Evolutionary conservation across 2,888 invertebrate species (phyloP).

Genomic region (Sinodicranocentrus sp.): DNA sequence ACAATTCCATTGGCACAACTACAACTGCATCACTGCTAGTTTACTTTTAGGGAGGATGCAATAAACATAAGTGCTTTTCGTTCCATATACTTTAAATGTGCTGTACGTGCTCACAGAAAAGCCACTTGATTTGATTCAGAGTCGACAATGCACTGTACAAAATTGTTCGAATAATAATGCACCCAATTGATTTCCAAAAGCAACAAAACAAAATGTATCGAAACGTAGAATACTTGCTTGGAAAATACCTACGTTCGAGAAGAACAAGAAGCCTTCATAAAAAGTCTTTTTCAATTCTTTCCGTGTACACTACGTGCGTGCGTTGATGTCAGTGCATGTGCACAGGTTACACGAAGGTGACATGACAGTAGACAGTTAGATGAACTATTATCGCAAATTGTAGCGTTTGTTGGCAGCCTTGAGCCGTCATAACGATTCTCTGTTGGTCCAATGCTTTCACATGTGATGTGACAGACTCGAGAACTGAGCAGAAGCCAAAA

Average conservation of each 20-base stretch:
- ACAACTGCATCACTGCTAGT: not conserved
- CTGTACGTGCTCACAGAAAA: conserved; percentile 43
- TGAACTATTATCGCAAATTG: not conserved
- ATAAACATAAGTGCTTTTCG: conserved; percentile 66
- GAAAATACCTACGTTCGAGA: too few relatives aligned
- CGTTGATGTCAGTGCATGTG: too few relatives aligned
- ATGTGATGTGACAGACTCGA: too few relatives aligned
- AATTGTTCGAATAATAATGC: conserved; percentile 60
- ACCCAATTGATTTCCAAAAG: conserved; percentile 6
- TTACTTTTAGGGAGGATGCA: conserved; percentile 27
- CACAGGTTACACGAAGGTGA: too few relatives aligned
- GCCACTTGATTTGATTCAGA: conserved; percentile 61
- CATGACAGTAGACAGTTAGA: too few relatives aligned
- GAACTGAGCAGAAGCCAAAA: not conserved
- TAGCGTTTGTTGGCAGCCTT: not conserved
- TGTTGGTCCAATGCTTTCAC: not conserved
- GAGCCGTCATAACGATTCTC: not conserved
- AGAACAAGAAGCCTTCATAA: too few relatives aligned
- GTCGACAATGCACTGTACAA: conserved; percentile 31
- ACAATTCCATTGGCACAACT: not conserved
- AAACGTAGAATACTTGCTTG: too few relatives aligned
- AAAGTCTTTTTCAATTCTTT: too few relatives aligned
- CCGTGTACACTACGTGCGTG: too few relatives aligned
- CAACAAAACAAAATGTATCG: too few relatives aligned
- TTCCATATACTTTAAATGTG: conserved; percentile 55